These are phyloP conservation scores for Alosa sapidissima DNA, from an alignment of 2,797 vertebrate species.

Conservation along the genomic window DNA sequence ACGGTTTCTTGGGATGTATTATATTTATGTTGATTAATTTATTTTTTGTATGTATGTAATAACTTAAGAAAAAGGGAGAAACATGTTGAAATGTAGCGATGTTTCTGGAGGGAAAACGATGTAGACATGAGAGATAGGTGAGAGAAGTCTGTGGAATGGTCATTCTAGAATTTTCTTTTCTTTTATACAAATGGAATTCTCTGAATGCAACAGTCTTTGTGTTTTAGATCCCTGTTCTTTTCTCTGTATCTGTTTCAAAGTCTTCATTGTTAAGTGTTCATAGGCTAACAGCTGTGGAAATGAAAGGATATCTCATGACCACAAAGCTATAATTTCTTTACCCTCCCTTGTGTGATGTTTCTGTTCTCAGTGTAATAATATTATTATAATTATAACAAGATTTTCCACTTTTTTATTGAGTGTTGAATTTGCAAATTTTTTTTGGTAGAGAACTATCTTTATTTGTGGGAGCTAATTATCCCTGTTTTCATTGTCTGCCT, in stretches of 20 bases:
- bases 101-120: not conserved
- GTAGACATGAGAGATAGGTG: conserved; percentile 41
- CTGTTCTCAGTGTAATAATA: not conserved
- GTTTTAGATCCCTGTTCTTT: not conserved
- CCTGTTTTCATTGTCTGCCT: conserved; percentile 10
- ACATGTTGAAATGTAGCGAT: not conserved
- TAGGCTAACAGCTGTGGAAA: not conserved
- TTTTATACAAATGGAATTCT: conserved; percentile 18
- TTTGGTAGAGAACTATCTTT: conserved; percentile 3
- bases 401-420: conserved; percentile 18
- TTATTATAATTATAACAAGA: not conserved
- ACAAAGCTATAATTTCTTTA: not conserved
- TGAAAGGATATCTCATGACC: not conserved
- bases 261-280: not conserved
- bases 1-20: conserved; percentile 55
- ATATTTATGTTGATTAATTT: conserved; percentile 44
- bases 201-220: conserved; percentile 6
- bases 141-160: conserved; percentile 47
- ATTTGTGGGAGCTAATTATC: not conserved
- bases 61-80: not conserved
- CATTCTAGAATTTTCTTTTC: not conserved
- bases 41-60: conserved; percentile 51
- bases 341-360: not conserved
- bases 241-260: not conserved
- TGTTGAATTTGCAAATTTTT: not conserved